phyloP scores from a whole-genome alignment of 2,888 invertebrate species.

The Reticulitermes lucifugus region DNA sequence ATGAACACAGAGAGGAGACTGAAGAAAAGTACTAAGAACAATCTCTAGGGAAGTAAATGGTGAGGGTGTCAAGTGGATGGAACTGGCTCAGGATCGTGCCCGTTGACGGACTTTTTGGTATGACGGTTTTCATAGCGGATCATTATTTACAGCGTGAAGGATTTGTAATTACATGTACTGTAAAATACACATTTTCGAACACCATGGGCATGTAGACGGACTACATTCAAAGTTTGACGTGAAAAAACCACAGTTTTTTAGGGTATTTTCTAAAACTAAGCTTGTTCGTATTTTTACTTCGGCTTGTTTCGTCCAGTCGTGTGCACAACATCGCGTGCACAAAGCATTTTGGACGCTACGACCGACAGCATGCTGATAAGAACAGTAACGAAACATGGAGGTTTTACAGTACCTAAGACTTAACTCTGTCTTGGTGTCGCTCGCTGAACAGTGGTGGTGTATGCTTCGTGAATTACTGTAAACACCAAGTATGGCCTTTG shows the following conservation, averaged over 20 bases:
- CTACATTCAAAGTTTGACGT: too few relatives aligned
- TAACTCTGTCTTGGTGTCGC: neutral
- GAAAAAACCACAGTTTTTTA: neutral
- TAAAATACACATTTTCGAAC: neutral
- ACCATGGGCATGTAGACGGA: neutral
- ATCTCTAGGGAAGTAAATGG: too few relatives aligned
- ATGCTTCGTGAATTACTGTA: neutral
- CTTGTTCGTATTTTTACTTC: neutral
- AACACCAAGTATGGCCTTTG: neutral
- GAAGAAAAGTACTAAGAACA: too few relatives aligned
- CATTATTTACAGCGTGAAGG: too few relatives aligned
- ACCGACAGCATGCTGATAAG: neutral
- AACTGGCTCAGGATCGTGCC: too few relatives aligned
- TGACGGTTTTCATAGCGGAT: too few relatives aligned
- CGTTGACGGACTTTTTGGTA: too few relatives aligned
- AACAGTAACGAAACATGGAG: neutral
- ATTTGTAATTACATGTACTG: too few relatives aligned
- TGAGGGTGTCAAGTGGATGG: too few relatives aligned
- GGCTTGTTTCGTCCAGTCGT: neutral
- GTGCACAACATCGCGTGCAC: neutral
- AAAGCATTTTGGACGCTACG: neutral
- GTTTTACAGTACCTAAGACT: neutral
- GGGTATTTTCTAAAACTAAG: neutral
- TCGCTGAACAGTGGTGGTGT: neutral
- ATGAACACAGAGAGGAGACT: too few relatives aligned